Percentiles rank a stretch among this genome's conserved stretches.
Conservation (phyloP, 2,797 vertebrate genomes). For the Picus viridis region DNA sequence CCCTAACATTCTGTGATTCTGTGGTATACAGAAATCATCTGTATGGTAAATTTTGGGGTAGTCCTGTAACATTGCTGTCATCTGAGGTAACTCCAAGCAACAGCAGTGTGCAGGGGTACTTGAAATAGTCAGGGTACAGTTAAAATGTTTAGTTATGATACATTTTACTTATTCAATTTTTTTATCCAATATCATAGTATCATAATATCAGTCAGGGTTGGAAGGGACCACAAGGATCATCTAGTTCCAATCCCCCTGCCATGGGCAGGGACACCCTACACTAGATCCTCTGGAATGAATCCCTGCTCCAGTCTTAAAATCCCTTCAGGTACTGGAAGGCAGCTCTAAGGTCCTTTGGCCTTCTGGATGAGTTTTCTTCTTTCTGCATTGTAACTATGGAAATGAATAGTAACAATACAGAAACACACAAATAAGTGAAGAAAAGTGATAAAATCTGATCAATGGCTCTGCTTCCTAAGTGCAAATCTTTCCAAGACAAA, state of each 20-base stretch:
- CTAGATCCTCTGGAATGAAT: background rate
- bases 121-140: background rate
- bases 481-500: too few relatives aligned
- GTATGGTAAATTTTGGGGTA: background rate
- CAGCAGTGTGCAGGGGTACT: background rate
- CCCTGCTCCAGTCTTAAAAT: background rate
- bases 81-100: conserved; percentile 23
- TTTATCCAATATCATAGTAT: background rate
- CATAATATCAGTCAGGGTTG: too few relatives aligned
- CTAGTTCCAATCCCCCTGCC: too few relatives aligned
- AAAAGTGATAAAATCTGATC: too few relatives aligned
- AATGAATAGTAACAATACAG: background rate
- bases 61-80: conserved; percentile 9
- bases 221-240: too few relatives aligned
- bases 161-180: background rate
- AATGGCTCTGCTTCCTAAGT: too few relatives aligned
- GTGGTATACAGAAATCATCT: conserved; percentile 33
- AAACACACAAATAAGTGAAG: rapidly evolving
- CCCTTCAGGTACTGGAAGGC: too few relatives aligned
- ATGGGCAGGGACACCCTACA: too few relatives aligned
- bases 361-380: background rate
- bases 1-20: background rate
- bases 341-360: too few relatives aligned
- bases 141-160: conserved; percentile 15
- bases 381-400: background rate